Percentiles rank a stretch among this genome's conserved stretches.
Conservation (phyloP, 2,113 vertebrate species). For the Brachyhypopomus gauderio region DNA sequence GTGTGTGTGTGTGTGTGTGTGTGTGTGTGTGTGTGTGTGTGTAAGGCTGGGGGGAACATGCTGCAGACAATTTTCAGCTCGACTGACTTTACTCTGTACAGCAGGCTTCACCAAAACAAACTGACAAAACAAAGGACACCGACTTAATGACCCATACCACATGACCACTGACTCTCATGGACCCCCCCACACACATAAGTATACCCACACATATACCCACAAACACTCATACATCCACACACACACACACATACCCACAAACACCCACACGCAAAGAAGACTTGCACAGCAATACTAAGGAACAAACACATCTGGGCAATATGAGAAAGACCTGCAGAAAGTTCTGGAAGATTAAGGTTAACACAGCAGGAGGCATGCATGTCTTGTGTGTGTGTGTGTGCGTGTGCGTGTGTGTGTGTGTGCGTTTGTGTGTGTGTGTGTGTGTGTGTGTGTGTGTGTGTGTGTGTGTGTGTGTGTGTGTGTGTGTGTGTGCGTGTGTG, state of each 20-base stretch:
- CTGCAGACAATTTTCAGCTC: slow-evolving; percentile 99
- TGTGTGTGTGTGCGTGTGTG: neutral
- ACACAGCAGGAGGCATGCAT: neutral
- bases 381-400: too few species aligned
- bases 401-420: too few species aligned
- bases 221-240: slow-evolving; percentile 78
- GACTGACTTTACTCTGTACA: slow-evolving; percentile 98
- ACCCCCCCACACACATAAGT: slow-evolving; percentile 53
- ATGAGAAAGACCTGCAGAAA: neutral
- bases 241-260: slow-evolving; percentile 29
- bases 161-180: slow-evolving; percentile 88
- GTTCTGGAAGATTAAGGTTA: neutral
- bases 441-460: neutral
- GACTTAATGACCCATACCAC: slow-evolving; percentile 98
- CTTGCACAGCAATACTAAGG: neutral
- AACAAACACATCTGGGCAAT: neutral
- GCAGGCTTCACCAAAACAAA: slow-evolving; percentile 95
- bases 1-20: slow-evolving; percentile 68
- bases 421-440: slow-evolving; percentile 1
- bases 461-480: too few species aligned
- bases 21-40: slow-evolving; percentile 71
- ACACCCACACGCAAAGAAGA: slow-evolving; percentile 2
- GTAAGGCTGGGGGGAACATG: slow-evolving; percentile 82
- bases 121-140: slow-evolving; percentile 99
- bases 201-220: slow-evolving; percentile 79